phyloP scores from a whole-genome alignment of 2,797 vertebrate genomes.

The Oreochromis mossambicus region DNA sequence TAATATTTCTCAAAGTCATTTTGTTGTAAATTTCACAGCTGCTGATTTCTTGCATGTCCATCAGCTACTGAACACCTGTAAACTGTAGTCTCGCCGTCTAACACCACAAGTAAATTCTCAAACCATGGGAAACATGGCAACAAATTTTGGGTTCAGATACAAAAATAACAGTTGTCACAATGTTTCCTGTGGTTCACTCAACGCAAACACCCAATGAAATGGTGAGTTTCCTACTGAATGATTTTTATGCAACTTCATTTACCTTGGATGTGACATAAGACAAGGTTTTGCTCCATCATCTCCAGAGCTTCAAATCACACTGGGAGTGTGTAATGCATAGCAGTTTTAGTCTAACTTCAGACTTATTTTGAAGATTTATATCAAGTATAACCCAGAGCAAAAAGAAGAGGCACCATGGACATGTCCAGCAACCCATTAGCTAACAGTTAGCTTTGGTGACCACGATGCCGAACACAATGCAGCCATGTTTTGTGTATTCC shows the following conservation, averaged over 20 bases:
- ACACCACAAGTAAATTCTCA: neutral
- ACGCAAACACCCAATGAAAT: neutral
- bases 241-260: neutral
- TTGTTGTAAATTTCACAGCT: neutral
- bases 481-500: neutral
- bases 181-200: neutral
- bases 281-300: neutral
- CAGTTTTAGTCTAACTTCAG: neutral
- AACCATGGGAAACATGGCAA: neutral
- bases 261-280: neutral
- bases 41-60: neutral
- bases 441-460: rapidly evolving
- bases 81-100: neutral
- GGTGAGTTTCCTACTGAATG: neutral
- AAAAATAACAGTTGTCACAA: neutral
- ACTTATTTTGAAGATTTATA: neutral
- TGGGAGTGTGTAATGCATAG: neutral
- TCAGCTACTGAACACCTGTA: neutral
- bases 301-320: neutral
- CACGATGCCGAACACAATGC: neutral
- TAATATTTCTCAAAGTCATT: neutral
- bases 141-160: neutral
- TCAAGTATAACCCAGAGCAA: neutral
- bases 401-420: neutral
- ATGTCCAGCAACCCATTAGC: neutral